Base-by-base conservation (phyloP, 1,140 invertebrate genomes). In the Drosophila ironensis region DNA sequence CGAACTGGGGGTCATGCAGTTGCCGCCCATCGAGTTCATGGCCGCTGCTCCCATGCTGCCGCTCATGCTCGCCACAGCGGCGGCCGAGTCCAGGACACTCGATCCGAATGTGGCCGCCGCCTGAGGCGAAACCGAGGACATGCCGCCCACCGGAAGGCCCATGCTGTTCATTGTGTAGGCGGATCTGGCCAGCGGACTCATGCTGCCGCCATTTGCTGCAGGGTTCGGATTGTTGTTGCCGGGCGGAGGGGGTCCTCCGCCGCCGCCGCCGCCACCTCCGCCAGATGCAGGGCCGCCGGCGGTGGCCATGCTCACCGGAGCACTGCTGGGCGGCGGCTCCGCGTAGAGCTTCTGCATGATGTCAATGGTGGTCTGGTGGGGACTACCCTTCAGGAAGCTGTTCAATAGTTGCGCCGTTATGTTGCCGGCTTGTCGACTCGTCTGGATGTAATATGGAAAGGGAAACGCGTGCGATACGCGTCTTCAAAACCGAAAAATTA, bases 131-230 rank as follows among this genome's bases (percentile, higher is more conserved):
- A 93, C 94, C 28, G 92, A 92, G 12, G 93, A 92, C 89, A 94
- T 94, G 45, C 93, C 92, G 22, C 92, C 91, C 81, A 94, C 94
- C 9, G 93, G 93, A 92, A 95, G 94, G 57, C 93, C 92, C 94
- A 95, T 95, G 37, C 94, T 93, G 90, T 96, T 96, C 91, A 97
- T 96, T 38, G 92, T 92, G 91, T 95, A 96, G 2, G 88, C 80
- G 11, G 94, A 93, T 14, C 94, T 93, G 72, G 94, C 93, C 91
- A 95, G 92, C 42, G 92, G 92, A 54, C 93, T 92, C 92, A 94
- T 93, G 75, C 91, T 92, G 60, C 89, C 88, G 41, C 87, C 82
- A 37, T 89, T 89, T 4, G 69, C 64, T 4, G 69, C 74, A 27
- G 81, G 74, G 54, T 88, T 87, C 2, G 81, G 76, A 35, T 86